phyloP scores from a whole-genome alignment of 2,888 invertebrate genomes.

The Hemaris fuciformis region DNA sequence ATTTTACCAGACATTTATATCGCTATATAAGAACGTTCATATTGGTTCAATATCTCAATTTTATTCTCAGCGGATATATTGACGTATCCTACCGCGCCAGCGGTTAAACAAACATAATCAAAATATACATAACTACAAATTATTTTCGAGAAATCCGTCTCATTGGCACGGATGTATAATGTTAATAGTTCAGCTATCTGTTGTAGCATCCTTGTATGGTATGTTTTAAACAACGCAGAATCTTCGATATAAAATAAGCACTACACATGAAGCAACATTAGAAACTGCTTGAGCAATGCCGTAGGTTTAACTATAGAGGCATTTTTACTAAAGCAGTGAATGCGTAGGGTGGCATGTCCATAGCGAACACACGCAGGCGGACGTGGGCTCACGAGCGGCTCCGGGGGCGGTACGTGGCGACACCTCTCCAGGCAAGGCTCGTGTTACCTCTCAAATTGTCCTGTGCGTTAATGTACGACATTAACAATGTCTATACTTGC shows the following conservation, averaged over 20 bases:
- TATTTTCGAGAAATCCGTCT: neutral
- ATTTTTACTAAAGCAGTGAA: constrained; percentile 25
- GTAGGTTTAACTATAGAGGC: constrained; percentile 17
- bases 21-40: neutral
- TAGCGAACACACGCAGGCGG: constrained; percentile 37
- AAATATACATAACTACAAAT: neutral
- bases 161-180: neutral
- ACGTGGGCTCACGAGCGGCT: constrained; percentile 40
- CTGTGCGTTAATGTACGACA: constrained; percentile 13
- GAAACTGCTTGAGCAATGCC: constrained; percentile 13
- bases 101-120: neutral
- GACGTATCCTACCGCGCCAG: neutral
- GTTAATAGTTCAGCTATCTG: too few species aligned
- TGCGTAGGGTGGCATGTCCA: constrained; percentile 48
- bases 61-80: neutral
- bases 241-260: neutral
- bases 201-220: too few species aligned
- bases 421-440: constrained; percentile 32
- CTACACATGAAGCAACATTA: neutral
- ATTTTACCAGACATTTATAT: neutral
- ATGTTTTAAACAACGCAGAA: too few species aligned
- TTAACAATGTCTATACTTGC: neutral
- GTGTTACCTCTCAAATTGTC: constrained; percentile 28
- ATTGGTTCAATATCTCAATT: neutral
- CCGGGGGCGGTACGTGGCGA: constrained; percentile 41